phyloP scores from a whole-genome alignment of 2,113 vertebrate species.

The Lepisosteus oculatus region DNA sequence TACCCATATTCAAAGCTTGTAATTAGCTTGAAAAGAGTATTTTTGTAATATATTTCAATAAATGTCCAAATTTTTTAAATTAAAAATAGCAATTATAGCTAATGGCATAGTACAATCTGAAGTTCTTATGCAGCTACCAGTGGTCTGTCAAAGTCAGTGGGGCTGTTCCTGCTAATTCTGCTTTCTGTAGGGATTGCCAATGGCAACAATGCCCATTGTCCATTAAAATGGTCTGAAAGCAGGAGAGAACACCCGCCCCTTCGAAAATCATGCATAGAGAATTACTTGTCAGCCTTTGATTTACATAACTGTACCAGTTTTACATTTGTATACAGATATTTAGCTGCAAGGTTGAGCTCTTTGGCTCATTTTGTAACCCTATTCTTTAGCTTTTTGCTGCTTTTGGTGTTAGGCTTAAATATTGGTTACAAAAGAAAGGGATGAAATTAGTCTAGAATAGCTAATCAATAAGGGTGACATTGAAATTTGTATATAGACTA shows the following conservation, averaged over 20 bases:
- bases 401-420: slow-evolving; percentile 42
- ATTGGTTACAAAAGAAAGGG: slow-evolving; percentile 37
- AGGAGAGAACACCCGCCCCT: no score
- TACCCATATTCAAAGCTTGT: slow-evolving; percentile 62
- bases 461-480: neutral
- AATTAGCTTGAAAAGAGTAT: slow-evolving; percentile 64
- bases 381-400: neutral
- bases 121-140: slow-evolving; percentile 54
- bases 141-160: slow-evolving; percentile 52
- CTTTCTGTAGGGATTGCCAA: slow-evolving; percentile 56
- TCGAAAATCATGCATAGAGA: neutral
- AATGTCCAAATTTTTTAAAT: slow-evolving; percentile 68
- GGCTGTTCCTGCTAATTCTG: slow-evolving; percentile 54
- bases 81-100: slow-evolving; percentile 52
- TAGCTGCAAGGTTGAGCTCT: neutral
- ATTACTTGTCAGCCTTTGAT: slow-evolving; percentile 40
- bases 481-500: slow-evolving; percentile 17
- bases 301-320: neutral
- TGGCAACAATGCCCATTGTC: slow-evolving; percentile 53
- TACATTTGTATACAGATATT: neutral
- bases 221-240: slow-evolving; percentile 61
- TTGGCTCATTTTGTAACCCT: neutral
- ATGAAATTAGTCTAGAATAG: slow-evolving; percentile 28
- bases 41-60: slow-evolving; percentile 72
- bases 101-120: slow-evolving; percentile 77